These are phyloP conservation scores for Phenganax subtilis DNA, from an alignment of 92 coral and sea anemone genomes.

Conservation along the genomic window DNA sequence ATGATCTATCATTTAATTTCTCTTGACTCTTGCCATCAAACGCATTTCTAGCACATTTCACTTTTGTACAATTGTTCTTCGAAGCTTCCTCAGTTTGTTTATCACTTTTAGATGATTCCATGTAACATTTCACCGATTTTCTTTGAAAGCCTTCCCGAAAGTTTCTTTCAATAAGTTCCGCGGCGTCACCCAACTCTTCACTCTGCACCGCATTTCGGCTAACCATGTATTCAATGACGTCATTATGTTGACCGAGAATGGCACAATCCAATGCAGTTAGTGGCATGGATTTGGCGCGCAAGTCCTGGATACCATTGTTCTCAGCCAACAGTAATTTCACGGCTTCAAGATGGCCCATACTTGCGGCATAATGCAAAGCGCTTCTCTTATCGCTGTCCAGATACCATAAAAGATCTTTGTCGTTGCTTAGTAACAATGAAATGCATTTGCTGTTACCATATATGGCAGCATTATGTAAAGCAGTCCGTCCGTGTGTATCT, in stretches of 20 bases:
- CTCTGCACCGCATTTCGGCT: background rate
- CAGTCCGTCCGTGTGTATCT: conserved; percentile 68
- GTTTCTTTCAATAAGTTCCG: conserved; percentile 2
- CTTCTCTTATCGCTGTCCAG: conserved; percentile 68
- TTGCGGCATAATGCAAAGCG: conserved; percentile 84
- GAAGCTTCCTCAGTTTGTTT: background rate
- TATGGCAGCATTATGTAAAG: conserved; percentile 74
- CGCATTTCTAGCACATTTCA: background rate
- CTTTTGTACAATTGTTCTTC: background rate
- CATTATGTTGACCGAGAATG: conserved; percentile 78
- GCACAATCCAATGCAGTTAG: conserved; percentile 90
- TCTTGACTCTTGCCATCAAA: background rate
- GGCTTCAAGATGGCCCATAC: conserved; percentile 85
- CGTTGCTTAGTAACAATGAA: conserved; percentile 53
- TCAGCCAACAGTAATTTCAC: conserved; percentile 62
- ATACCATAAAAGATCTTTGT: conserved; percentile 61
- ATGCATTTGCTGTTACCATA: conserved; percentile 70
- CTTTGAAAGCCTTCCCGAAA: background rate
- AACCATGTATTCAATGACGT: conserved; percentile 44
- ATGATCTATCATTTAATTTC: background rate
- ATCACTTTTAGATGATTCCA: background rate
- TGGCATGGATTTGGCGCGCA: conserved; percentile 33
- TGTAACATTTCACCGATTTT: background rate
- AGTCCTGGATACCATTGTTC: conserved; percentile 63
- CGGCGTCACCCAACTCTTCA: background rate